Evolutionary conservation across 2,888 invertebrate species (phyloP), one percentile per base, ranked within the genome.

Genomic region (Miltochrista miniata): DNA sequence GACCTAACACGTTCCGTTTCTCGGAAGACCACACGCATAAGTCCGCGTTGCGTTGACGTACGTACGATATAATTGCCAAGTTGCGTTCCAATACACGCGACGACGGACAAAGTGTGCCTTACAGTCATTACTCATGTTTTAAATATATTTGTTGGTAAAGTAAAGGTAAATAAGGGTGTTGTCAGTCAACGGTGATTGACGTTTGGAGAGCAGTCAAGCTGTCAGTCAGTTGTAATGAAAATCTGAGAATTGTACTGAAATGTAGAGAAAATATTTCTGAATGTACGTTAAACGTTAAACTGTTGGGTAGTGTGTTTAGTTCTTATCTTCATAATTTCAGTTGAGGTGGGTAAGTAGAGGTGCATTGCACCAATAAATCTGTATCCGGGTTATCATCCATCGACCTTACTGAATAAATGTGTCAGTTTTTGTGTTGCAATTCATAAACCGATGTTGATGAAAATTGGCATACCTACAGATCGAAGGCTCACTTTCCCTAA

Each of bases 11-110:
- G 70, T 66, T 61, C 64, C 64, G 68, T 60, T 72, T 74, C 74
- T 67, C 49, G 51, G 73, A 70, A 73, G 74, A 69, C 74, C 75
- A 74, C 75, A 73, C 72, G 61, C 68, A 58, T 48, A 56, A 45
- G 59, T 31, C 54, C 44, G 48, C 59, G 18, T 62, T 74, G n/a
- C n/a, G 74, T 62, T 74, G 76, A 76, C 65, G 65, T 67, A 72
- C 55, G 64, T 51, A 64, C 67, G 68, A 51, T 60, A 61, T 76
- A 74, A 74, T 73, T 74, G 76, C 70, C 68, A 59, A 61, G 58
- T 58, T 63, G 60, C 59, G 64, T 54, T 59, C 46, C 60, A 36
- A 57, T 67, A 43, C 45, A 60, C 61, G 56, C 54, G 57, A 57
- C 52, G 66, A 66, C 47, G 50, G 64, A 64, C 61, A 59, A 55